These are phyloP conservation scores for Tenodera sinensis DNA, from an alignment of 2,888 invertebrate genomes.

Conservation along the genomic window DNA sequence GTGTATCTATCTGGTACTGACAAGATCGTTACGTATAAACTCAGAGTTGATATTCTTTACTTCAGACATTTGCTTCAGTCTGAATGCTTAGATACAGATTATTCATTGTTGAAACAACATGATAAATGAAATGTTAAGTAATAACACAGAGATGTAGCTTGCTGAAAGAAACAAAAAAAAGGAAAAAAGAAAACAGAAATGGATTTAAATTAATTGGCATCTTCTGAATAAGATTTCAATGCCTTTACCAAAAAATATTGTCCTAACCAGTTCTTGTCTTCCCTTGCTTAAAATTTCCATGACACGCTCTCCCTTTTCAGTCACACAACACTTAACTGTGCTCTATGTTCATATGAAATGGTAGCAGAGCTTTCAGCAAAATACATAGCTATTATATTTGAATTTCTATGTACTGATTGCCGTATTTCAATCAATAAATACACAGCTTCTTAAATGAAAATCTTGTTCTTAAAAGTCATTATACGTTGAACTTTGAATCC, in stretches of 20 bases:
- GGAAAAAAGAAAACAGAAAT: background rate
- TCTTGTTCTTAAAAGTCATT: background rate
- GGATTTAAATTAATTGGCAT: background rate
- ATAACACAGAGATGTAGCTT: background rate
- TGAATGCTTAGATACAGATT: background rate
- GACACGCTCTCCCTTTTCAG: background rate
- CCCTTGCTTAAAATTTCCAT: conserved; percentile 14
- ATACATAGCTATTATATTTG: conserved; percentile 12
- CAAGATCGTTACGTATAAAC: background rate
- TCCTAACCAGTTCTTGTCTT: background rate
- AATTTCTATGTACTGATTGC: conserved; percentile 31
- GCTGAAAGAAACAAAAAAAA: background rate
- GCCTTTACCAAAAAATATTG: background rate
- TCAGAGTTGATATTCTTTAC: background rate
- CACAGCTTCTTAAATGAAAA: conserved; percentile 20
- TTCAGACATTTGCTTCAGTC: background rate
- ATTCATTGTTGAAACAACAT: background rate
- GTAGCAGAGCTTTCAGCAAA: conserved; percentile 22
- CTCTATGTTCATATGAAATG: conserved; percentile 22
- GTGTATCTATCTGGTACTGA: background rate
- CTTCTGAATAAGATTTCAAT: background rate
- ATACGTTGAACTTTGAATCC: too few relatives aligned
- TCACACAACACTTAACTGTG: background rate
- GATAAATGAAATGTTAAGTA: background rate
- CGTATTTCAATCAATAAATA: conserved; percentile 31